Evolutionary conservation across 2,797 vertebrate species (phyloP).

Genomic region (Miichthys miiuy): DNA sequence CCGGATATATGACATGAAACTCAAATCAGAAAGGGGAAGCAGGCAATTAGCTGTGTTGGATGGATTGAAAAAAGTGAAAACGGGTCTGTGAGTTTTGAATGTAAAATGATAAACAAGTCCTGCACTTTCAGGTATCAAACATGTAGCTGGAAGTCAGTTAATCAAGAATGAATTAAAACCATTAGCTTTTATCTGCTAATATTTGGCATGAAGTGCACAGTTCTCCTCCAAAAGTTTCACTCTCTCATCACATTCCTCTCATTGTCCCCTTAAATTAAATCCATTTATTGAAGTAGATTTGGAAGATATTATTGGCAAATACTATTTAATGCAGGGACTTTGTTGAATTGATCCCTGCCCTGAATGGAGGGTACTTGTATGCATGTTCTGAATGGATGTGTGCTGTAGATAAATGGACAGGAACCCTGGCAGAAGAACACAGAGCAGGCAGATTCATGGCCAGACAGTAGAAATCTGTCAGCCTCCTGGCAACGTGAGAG

Average conservation of each 20-base stretch:
- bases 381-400: slow-evolving; percentile 56
- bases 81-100: neutral
- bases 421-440: slow-evolving; percentile 54
- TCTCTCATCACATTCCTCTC: neutral
- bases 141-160: neutral
- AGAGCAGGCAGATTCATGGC: slow-evolving; percentile 70
- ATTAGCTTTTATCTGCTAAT: neutral
- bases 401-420: slow-evolving; percentile 57
- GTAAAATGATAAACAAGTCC: neutral
- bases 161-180: neutral
- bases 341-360: slow-evolving; percentile 16
- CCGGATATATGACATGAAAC: slow-evolving; percentile 63
- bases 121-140: neutral
- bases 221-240: neutral
- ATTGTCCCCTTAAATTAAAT: neutral
- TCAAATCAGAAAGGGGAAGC: slow-evolving; percentile 53
- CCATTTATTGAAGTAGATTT: neutral
- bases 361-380: slow-evolving; percentile 12
- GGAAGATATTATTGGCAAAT: slow-evolving; percentile 4
- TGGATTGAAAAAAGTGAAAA: slow-evolving; percentile 34
- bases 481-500: slow-evolving; percentile 80
- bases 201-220: neutral
- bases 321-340: neutral
- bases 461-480: slow-evolving; percentile 74
- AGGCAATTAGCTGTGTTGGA: slow-evolving; percentile 10